Evolutionary conservation across 2,888 invertebrate species (phyloP), one percentile per base, ranked within the genome.

Genomic region (Meghimatium bilineatum): DNA sequence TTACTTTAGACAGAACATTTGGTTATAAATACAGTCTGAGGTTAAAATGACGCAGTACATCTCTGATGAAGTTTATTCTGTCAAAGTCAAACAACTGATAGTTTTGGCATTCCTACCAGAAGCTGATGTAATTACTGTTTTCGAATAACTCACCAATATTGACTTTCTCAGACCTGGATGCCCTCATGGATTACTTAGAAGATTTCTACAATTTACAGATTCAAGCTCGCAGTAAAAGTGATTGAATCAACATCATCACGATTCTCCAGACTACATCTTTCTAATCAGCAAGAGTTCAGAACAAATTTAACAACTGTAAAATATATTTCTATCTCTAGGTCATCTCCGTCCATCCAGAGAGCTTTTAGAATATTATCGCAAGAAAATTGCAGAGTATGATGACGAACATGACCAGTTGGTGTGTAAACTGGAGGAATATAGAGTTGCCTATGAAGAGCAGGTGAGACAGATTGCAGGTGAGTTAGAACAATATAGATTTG

Each of bases 301-400:
- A 56, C 3, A 23, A 23, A 56, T 56, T 63, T 63, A n/a, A 8
- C 23, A 23, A n/a, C 8, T 3, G 38, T 0, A 12, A 6, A 38
- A n/a, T 34, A 29, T 69, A 34, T 36, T 60, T 77, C 1, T 77
- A 12, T 8, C 17, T 63, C 5, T 83, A 93, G 93, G 92, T 44
- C 90, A 93, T 71, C 87, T 94, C n/a, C 89, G 93, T 32, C 94
- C 94, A 23, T 94, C 94, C 1, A 77, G 93, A 84, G 93, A 94
- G 85, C 88, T 94, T 66, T 86, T 94, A 32, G 93, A 94, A 85
- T 94, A 92, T 86, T 94, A 94, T 86, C 87, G 93, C 52, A 93
- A 92, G 88, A 93, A 94, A 87, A 93, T 94, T 80, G 92, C 91
- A 12, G 93, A 93, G 81, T 93, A 93, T 89, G 93, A 93, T 84